These are phyloP conservation scores for Gonatopus flavifemur DNA, from an alignment of 1,140 invertebrate species.

Conservation along the genomic window DNA sequence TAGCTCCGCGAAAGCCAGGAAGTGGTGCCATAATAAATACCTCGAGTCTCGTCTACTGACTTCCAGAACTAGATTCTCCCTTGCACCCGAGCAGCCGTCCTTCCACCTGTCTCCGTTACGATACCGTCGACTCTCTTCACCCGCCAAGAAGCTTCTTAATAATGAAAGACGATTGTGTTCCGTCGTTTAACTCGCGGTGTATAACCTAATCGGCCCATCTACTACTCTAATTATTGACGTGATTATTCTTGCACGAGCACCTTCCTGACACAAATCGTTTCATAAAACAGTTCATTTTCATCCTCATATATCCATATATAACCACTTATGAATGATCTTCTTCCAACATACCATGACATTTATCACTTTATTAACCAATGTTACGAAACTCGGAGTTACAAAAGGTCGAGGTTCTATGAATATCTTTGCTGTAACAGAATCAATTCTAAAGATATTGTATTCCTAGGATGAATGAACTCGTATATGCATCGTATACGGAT, in stretches of 20 bases:
- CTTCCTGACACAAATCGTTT: constrained; percentile 15
- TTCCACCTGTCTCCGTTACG: background rate
- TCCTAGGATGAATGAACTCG: too few relatives aligned
- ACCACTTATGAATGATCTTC: too few relatives aligned
- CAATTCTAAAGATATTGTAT: too few relatives aligned
- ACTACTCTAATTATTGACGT: constrained; percentile 15
- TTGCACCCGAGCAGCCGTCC: background rate
- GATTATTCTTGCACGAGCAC: constrained; percentile 24
- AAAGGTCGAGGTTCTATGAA: too few relatives aligned
- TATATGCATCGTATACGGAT: too few relatives aligned
- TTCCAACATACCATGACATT: too few relatives aligned
- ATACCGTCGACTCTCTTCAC: constrained; percentile 5
- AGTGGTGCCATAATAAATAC: constrained; percentile 44
- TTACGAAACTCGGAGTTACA: too few relatives aligned
- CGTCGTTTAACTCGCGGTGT: constrained; percentile 23
- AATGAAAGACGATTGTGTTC: constrained; percentile 32
- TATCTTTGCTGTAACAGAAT: too few relatives aligned
- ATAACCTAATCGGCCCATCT: constrained; percentile 32
- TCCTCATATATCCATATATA: constrained; percentile 33
- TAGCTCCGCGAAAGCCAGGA: constrained; percentile 42
- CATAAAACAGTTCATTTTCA: too few relatives aligned
- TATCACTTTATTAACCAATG: too few relatives aligned
- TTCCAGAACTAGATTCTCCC: constrained; percentile 14
- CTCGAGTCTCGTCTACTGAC: constrained; percentile 26
- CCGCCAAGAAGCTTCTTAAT: constrained; percentile 28